Conservation (phyloP, 2,797 vertebrate species). For the Percopsis omiscomaycus region DNA sequence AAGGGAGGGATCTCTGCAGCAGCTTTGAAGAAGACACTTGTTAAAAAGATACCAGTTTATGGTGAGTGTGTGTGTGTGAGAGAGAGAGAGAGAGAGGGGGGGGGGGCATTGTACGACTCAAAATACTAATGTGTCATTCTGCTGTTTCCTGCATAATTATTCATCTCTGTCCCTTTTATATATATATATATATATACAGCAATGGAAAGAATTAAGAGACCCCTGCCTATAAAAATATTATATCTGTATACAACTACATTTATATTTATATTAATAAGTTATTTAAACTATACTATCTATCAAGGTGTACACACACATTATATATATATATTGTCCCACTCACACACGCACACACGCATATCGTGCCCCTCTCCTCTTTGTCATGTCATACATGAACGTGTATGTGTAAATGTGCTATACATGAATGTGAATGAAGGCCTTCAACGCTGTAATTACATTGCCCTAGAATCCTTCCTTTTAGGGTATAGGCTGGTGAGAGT, state of each 20-base stretch:
- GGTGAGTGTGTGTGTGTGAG: constrained; percentile 1
- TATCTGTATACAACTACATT: no score
- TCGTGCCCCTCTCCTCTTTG: background rate
- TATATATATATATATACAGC: no score
- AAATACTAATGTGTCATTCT: no score
- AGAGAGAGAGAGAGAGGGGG: background rate
- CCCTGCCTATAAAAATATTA: no score
- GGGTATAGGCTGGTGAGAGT: constrained; percentile 35
- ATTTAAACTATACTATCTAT: background rate
- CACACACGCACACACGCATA: constrained; percentile 3
- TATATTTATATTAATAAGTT: no score
- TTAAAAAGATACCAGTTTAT: constrained; percentile 35
- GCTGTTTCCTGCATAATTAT: no score
- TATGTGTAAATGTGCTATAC: constrained; percentile 24
- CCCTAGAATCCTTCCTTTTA: constrained; percentile 29
- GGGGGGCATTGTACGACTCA: no score
- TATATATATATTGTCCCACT: constrained; percentile 3
- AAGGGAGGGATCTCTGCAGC: constrained; percentile 43
- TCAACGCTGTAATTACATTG: constrained; percentile 35
- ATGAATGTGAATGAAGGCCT: constrained; percentile 58
- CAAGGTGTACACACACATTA: constrained; percentile 3
- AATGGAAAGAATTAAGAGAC: no score
- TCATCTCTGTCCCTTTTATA: no score
- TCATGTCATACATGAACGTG: background rate
- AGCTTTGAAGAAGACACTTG: constrained; percentile 36